phyloP scores from a whole-genome alignment of 2,113 vertebrate species.

The Indri indri region DNA sequence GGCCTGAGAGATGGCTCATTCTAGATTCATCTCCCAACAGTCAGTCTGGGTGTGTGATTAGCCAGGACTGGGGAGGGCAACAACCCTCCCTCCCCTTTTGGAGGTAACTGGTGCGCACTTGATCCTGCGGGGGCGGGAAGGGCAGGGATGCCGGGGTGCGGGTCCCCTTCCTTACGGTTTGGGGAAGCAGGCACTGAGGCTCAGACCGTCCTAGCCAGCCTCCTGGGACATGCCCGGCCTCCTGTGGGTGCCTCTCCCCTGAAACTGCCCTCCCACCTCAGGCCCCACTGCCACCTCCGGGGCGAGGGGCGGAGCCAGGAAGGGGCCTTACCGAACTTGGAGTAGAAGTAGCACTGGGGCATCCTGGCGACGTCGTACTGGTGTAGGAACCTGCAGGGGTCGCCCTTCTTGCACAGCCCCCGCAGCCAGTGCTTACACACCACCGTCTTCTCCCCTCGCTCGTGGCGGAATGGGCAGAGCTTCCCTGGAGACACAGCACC shows the following conservation, averaged over 20 bases:
- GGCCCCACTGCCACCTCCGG: fast-evolving
- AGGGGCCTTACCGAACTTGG: conserved; percentile 53
- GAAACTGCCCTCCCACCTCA: neutral
- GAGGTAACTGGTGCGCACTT: fast-evolving
- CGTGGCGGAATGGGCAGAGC: neutral
- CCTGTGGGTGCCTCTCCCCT: neutral
- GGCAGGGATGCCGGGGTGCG: neutral
- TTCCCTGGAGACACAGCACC: neutral
- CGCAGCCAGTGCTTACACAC: conserved; percentile 80
- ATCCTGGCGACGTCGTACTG: neutral
- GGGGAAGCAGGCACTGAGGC: neutral
- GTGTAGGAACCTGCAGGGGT: conserved; percentile 69
- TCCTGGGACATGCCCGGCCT: neutral
- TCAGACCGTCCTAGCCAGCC: neutral
- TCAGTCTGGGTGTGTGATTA: neutral
- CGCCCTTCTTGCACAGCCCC: conserved; percentile 69
- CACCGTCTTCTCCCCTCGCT: neutral
- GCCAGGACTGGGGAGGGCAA: neutral
- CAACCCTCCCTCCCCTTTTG: neutral
- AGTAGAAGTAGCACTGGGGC: conserved; percentile 74
- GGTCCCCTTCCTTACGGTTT: neutral
- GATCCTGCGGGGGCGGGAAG: neutral
- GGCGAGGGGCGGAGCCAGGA: neutral
- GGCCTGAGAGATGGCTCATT: neutral
- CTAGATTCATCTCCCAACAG: neutral